Percentiles rank a stretch among this genome's conserved stretches.
phyloP scores from a whole-genome alignment of 2,113 vertebrate species.

The Colinus virginianus region DNA sequence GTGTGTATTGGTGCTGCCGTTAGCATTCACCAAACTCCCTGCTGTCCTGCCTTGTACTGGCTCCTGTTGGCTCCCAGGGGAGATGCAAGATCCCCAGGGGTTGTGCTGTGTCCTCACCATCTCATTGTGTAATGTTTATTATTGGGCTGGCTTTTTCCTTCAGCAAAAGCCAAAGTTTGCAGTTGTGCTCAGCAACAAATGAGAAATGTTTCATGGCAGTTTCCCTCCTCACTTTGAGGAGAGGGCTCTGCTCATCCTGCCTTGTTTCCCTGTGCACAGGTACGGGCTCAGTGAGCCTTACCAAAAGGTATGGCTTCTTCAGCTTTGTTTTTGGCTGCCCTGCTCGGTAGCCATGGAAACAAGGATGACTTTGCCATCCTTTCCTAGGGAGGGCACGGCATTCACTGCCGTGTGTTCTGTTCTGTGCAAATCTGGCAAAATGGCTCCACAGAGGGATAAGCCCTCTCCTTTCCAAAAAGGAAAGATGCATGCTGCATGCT shows the following conservation, averaged over 20 bases:
- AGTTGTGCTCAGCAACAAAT: not conserved
- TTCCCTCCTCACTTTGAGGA: not conserved
- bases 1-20: not conserved
- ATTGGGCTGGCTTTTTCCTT: not conserved
- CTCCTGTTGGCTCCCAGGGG: not conserved
- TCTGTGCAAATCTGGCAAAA: constrained; percentile 24
- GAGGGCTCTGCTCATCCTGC: not conserved
- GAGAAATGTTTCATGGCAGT: not conserved
- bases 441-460: not conserved
- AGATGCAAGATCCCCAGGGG: not conserved
- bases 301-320: not conserved
- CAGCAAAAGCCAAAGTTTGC: not conserved
- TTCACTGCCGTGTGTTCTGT: not conserved
- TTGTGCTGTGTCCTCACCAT: not conserved
- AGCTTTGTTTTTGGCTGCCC: not conserved
- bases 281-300: not conserved
- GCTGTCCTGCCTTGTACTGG: not conserved
- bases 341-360: constrained; percentile 57
- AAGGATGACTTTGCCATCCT: not conserved
- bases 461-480: fast-evolving
- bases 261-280: not conserved
- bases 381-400: not conserved
- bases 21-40: not conserved
- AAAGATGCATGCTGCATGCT: not conserved
- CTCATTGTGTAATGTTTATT: not conserved